These are phyloP conservation scores for Lasioglossum oenotherae DNA, from an alignment of 2,888 invertebrate genomes.

Conservation along the genomic window DNA sequence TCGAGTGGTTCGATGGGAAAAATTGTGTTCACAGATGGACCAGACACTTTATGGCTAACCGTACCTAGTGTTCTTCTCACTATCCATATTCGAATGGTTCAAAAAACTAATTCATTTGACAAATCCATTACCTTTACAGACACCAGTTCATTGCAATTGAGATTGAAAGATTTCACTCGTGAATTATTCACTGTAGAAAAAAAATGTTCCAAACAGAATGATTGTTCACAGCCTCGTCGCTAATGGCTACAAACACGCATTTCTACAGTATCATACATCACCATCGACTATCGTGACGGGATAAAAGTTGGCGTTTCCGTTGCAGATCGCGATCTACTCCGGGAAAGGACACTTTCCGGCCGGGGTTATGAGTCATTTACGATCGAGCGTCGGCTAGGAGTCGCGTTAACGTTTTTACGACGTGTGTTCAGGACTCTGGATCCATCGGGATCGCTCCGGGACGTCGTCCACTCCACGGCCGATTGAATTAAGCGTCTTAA, in stretches of 20 bases:
- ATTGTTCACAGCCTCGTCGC: too few species aligned
- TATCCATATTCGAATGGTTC: too few species aligned
- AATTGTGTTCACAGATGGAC: neutral
- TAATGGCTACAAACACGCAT: neutral
- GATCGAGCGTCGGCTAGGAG: conserved; percentile 44
- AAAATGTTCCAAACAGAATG: too few species aligned
- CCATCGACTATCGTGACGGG: neutral
- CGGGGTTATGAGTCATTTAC: conserved; percentile 55
- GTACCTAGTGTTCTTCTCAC: too few species aligned
- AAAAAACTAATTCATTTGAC: too few species aligned
- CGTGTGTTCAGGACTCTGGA: conserved; percentile 49
- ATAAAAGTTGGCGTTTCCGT: neutral
- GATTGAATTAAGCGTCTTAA: conserved; percentile 76
- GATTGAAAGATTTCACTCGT: too few species aligned
- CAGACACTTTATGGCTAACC: too few species aligned
- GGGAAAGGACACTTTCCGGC: neutral
- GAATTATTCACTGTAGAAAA: too few species aligned
- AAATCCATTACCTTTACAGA: too few species aligned
- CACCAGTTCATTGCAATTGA: too few species aligned
- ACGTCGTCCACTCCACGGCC: conserved; percentile 48
- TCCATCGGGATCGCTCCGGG: conserved; percentile 19
- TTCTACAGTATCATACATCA: neutral
- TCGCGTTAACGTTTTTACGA: conserved; percentile 69
- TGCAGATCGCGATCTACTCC: neutral
- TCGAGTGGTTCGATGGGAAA: neutral